These are phyloP conservation scores for Prenolepis imparis DNA, from an alignment of 2,888 invertebrate species.

Conservation along the genomic window DNA sequence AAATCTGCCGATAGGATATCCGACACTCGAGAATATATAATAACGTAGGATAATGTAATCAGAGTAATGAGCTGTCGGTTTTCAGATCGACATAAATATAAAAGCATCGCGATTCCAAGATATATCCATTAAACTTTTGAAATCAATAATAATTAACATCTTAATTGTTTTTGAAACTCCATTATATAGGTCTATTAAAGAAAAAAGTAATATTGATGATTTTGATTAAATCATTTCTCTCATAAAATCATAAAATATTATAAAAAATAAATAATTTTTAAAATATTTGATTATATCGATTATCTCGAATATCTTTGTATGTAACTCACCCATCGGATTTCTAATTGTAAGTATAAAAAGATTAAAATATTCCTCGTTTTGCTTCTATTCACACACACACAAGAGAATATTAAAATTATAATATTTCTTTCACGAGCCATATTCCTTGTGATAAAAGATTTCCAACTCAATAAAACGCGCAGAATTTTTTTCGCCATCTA, in stretches of 20 bases:
- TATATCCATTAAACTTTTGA: background rate
- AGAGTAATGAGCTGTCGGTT: conserved; percentile 8
- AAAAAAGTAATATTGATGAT: background rate
- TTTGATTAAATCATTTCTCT: background rate
- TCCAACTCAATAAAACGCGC: background rate
- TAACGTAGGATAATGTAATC: conserved; percentile 31
- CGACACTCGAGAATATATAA: conserved; percentile 20
- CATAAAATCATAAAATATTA: background rate
- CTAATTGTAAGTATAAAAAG: background rate
- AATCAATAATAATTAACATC: background rate
- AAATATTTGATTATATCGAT: background rate
- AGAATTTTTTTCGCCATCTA: background rate
- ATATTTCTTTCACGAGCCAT: background rate
- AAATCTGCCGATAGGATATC: conserved; percentile 19
- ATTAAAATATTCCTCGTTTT: background rate
- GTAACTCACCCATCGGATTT: background rate
- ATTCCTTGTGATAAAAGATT: background rate
- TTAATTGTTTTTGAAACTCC: background rate
- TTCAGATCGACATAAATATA: background rate
- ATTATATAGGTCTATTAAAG: background rate
- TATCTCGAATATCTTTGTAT: background rate
- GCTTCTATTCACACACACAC: background rate
- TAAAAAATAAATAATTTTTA: too few species aligned
- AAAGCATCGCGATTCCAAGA: background rate
- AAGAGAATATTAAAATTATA: conserved; percentile 11